Evolutionary conservation across 2,888 invertebrate genomes (phyloP).

Genomic region (Rhamphomyia laevipes): DNA sequence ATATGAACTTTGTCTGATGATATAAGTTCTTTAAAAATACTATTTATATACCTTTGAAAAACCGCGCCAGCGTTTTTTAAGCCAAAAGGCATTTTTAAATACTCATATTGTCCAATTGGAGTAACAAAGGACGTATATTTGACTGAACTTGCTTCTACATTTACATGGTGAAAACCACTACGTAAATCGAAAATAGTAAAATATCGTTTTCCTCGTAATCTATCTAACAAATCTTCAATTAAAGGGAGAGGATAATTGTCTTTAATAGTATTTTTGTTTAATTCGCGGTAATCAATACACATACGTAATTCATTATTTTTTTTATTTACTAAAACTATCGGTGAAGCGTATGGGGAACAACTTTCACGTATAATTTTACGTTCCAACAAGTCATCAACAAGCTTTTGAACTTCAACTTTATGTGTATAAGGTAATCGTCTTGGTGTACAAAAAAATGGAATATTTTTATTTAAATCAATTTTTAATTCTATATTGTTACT

Average conservation of each 20-base stretch:
- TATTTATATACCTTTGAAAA: conserved; percentile 15
- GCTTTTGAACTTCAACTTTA: conserved; percentile 10
- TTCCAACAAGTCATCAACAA: conserved; percentile 7
- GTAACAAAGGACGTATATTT: conserved; percentile 11
- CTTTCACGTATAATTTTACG: conserved; percentile 10
- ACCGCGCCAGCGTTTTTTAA: conserved; percentile 12
- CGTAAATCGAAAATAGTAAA: conserved; percentile 15
- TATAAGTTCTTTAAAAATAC: conserved; percentile 14
- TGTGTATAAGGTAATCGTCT: conserved; percentile 9
- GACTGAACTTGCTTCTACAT: conserved; percentile 12
- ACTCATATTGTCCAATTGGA: conserved; percentile 2
- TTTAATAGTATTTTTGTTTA: conserved; percentile 4
- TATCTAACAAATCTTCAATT: conserved; percentile 11
- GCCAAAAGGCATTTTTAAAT: conserved; percentile 15
- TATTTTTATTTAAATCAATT: conserved; percentile 7
- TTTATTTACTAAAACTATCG: conserved; percentile 14
- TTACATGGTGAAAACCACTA: conserved; percentile 17
- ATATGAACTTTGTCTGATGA: conserved; percentile 11
- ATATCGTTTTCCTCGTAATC: conserved; percentile 12
- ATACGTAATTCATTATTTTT: conserved; percentile 9
- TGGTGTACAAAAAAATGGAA: conserved; percentile 9
- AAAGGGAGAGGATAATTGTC: conserved; percentile 8
- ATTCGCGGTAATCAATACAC: conserved; percentile 6
- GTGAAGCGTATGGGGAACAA: conserved; percentile 13
- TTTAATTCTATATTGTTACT: too few species aligned